Evolutionary conservation across 2,888 invertebrate species (phyloP).

Genomic region (Syrphus vitripennis): DNA sequence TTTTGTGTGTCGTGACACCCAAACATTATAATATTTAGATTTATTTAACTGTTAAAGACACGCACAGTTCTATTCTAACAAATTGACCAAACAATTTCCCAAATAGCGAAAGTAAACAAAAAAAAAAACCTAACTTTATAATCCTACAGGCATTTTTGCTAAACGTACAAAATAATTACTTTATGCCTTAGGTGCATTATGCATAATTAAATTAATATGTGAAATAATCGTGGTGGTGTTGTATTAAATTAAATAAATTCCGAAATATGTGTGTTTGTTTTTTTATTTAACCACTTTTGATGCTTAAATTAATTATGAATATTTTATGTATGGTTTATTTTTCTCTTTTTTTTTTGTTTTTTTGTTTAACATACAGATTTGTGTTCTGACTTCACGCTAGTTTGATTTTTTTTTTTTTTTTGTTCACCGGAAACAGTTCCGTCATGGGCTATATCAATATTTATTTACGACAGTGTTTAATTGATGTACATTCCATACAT

Average conservation of each 20-base stretch:
- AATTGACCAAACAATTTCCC: slow-evolving; percentile 9
- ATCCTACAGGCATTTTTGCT: not conserved
- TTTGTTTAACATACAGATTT: not conserved
- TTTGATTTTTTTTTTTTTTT: not conserved
- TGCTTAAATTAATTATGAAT: slow-evolving; percentile 4
- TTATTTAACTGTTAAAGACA: not conserved
- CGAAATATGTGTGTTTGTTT: not conserved
- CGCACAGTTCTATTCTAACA: not conserved
- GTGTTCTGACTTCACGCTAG: not conserved
- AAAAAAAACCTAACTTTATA: too few relatives aligned
- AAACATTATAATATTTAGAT: not conserved
- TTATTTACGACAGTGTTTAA: slow-evolving; percentile 8
- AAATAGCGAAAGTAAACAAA: not conserved
- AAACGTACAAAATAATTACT: not conserved
- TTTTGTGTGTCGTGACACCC: not conserved
- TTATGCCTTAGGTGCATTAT: not conserved
- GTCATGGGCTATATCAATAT: slow-evolving; percentile 9
- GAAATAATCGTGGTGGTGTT: not conserved
- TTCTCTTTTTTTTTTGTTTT: not conserved
- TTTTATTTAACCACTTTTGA: not conserved
- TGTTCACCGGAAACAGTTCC: not conserved
- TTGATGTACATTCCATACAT: too few relatives aligned
- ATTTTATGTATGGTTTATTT: not conserved
- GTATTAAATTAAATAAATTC: not conserved
- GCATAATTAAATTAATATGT: not conserved